Conservation (phyloP, 1,140 invertebrate genomes). For the Procambarus clarkii region DNA sequence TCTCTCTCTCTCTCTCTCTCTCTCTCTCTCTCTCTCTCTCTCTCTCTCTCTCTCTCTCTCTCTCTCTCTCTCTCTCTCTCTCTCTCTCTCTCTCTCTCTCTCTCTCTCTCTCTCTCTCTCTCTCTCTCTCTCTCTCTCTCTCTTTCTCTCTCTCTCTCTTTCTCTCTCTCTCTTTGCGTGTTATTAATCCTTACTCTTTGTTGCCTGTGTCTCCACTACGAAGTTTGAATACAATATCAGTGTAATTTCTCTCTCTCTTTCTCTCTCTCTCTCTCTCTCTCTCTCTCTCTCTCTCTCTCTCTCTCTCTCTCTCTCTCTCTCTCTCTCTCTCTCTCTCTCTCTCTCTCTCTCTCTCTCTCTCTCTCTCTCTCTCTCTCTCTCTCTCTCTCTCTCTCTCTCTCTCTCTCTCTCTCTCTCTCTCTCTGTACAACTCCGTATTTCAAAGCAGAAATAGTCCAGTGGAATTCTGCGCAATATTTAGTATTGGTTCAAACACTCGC, state of each 20-base stretch:
- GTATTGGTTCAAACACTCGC: not conserved
- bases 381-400: not conserved
- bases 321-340: conserved; percentile 6
- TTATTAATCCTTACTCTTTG: too few species aligned
- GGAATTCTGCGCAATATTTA: too few species aligned
- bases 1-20: conserved; percentile 6
- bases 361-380: not conserved
- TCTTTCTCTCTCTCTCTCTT: not conserved
- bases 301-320: not conserved
- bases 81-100: not conserved
- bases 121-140: too few species aligned
- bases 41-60: conserved; percentile 3
- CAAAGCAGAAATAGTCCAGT: too few species aligned
- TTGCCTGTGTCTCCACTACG: too few species aligned
- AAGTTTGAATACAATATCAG: too few species aligned
- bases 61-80: conserved; percentile 3
- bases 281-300: too few species aligned
- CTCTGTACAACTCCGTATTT: too few species aligned
- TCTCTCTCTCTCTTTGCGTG: not conserved
- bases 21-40: conserved; percentile 6
- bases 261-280: too few species aligned
- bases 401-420: too few species aligned
- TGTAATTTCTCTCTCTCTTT: too few species aligned
- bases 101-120: too few species aligned
- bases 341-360: conserved; percentile 4